Evolutionary conservation across 2,113 vertebrate species (phyloP).

Genomic region (Oxyura jamaicensis): DNA sequence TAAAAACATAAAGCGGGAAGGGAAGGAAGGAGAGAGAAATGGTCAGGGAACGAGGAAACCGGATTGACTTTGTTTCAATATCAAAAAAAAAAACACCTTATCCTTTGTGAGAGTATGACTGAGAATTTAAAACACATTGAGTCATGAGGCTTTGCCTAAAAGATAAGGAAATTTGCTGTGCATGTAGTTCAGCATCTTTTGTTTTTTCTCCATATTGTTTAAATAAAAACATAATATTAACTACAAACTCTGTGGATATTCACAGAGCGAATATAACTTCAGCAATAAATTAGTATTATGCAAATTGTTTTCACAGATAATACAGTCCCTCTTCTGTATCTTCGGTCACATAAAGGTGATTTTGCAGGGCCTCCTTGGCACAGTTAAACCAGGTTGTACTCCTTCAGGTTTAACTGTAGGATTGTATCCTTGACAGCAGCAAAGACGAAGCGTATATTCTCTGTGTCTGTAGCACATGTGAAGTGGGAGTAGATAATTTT

Average conservation of each 20-base stretch:
- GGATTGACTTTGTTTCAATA: constrained; percentile 64
- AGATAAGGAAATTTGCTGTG: constrained; percentile 78
- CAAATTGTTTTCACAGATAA: constrained; percentile 86
- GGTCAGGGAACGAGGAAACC: constrained; percentile 37
- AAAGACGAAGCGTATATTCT: constrained; percentile 96
- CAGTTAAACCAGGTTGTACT: constrained; percentile 91
- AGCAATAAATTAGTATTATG: constrained; percentile 95
- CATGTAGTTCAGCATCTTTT: constrained; percentile 79
- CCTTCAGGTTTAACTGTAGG: constrained; percentile 94
- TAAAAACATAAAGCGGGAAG: constrained; percentile 15
- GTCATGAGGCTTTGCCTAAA: constrained; percentile 80
- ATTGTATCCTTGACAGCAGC: constrained; percentile 97
- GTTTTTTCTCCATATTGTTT: constrained; percentile 77
- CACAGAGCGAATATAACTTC: not conserved
- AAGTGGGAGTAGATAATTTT: constrained; percentile 98
- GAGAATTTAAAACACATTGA: constrained; percentile 76
- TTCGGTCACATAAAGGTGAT: constrained; percentile 56
- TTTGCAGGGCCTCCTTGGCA: constrained; percentile 61
- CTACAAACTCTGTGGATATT: constrained; percentile 76
- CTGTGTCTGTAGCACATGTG: constrained; percentile 95
- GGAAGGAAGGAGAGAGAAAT: not conserved
- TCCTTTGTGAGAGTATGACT: constrained; percentile 72
- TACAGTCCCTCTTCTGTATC: constrained; percentile 80
- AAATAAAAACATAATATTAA: constrained; percentile 89
- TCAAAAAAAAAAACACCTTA: constrained; percentile 12